These are phyloP conservation scores for Conus ventricosus DNA, from an alignment of 1,140 invertebrate species.

Conservation along the genomic window DNA sequence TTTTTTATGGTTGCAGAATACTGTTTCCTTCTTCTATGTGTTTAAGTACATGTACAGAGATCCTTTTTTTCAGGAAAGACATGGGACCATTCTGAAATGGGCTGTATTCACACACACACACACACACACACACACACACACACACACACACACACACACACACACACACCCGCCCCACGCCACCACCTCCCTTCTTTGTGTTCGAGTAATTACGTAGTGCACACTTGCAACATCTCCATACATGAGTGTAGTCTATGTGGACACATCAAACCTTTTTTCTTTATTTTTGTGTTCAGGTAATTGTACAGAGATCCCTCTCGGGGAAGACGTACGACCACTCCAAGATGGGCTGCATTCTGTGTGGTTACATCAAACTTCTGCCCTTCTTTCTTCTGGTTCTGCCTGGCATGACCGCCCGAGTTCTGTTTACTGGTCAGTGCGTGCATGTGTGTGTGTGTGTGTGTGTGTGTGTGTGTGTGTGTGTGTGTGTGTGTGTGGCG, in stretches of 20 bases:
- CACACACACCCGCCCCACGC: too few relatives aligned
- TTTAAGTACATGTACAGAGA: slow-evolving; percentile 78
- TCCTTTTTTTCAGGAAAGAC: slow-evolving; percentile 76
- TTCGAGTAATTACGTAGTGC: too few relatives aligned
- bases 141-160: too few relatives aligned
- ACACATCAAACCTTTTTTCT: too few relatives aligned
- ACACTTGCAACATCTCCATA: too few relatives aligned
- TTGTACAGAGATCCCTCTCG: slow-evolving; percentile 78
- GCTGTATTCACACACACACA: slow-evolving; percentile 64
- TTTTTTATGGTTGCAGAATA: too few relatives aligned
- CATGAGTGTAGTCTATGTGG: too few relatives aligned
- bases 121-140: too few relatives aligned
- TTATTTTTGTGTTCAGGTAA: slow-evolving; percentile 77
- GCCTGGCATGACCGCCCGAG: slow-evolving; percentile 79
- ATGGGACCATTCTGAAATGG: slow-evolving; percentile 77
- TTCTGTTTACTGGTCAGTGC: slow-evolving; percentile 73
- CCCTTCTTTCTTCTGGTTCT: slow-evolving; percentile 78
- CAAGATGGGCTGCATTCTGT: slow-evolving; percentile 77
- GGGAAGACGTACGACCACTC: slow-evolving; percentile 77
- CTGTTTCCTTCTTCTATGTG: neutral
- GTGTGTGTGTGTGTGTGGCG: neutral
- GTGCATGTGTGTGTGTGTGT: neutral
- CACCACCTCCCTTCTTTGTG: too few relatives aligned
- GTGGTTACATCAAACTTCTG: slow-evolving; percentile 77
- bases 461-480: neutral